These are phyloP conservation scores for Troglohyphantes excavatus DNA, from an alignment of 2,888 invertebrate species.

Conservation along the genomic window DNA sequence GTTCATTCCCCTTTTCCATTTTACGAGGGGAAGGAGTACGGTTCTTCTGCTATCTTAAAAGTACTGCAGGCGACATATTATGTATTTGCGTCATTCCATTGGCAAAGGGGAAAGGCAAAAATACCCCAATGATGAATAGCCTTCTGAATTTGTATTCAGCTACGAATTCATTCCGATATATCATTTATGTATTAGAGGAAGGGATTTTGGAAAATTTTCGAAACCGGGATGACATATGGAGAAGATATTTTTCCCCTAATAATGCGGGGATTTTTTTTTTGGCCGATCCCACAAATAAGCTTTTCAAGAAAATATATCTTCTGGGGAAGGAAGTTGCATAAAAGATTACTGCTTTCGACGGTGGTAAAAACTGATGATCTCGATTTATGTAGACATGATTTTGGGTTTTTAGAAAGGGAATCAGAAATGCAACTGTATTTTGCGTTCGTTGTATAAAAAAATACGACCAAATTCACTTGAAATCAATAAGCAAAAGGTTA, in stretches of 20 bases:
- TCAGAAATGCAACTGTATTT: too few species aligned
- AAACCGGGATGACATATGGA: slow-evolving; percentile 39
- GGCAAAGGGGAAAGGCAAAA: slow-evolving; percentile 20
- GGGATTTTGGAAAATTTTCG: slow-evolving; percentile 33
- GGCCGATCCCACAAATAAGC: not conserved
- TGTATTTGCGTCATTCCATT: slow-evolving; percentile 49
- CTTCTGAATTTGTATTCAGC: slow-evolving; percentile 66
- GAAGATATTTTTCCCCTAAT: slow-evolving; percentile 27
- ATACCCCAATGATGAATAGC: slow-evolving; percentile 50
- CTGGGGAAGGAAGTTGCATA: slow-evolving; percentile 2
- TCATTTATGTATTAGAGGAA: slow-evolving; percentile 61
- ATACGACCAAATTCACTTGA: too few species aligned
- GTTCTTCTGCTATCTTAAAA: slow-evolving; percentile 37
- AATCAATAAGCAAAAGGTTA: too few species aligned
- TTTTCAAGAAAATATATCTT: not conserved
- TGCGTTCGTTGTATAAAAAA: too few species aligned
- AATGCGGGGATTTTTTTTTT: slow-evolving; percentile 44
- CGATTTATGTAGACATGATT: too few species aligned
- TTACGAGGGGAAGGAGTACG: not conserved
- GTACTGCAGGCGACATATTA: slow-evolving; percentile 58
- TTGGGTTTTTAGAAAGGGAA: too few species aligned
- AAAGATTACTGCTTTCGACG: not conserved
- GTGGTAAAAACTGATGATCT: not conserved
- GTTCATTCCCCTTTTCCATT: not conserved
- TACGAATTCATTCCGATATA: slow-evolving; percentile 46